These are phyloP conservation scores for Upupa epops DNA, from an alignment of 2,113 vertebrate species.

Conservation along the genomic window DNA sequence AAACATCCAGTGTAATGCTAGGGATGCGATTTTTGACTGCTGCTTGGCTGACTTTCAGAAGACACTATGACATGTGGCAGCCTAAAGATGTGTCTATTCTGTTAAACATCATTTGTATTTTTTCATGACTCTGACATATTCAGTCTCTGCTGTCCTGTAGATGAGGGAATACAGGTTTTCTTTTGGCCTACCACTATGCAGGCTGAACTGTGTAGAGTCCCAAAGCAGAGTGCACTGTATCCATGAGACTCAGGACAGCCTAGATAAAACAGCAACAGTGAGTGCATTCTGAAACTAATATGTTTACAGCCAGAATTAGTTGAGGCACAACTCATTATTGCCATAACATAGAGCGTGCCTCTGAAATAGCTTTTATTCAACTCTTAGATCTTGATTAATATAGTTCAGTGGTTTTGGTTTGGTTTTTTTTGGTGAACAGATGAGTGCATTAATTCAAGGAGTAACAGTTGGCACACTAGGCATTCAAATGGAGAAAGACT, in stretches of 20 bases:
- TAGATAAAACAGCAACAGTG: neutral
- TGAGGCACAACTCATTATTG: neutral
- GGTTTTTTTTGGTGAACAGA: neutral
- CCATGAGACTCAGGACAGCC: neutral
- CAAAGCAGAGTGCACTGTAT: neutral
- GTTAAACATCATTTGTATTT: slow-evolving; percentile 17
- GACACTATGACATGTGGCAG: neutral
- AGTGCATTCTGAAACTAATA: neutral
- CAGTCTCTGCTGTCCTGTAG: neutral
- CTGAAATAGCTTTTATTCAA: slow-evolving; percentile 2
- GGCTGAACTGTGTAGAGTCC: neutral
- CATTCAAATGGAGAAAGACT: neutral
- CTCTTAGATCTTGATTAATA: slow-evolving; percentile 14
- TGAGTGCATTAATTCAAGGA: slow-evolving; percentile 22
- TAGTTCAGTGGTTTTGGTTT: neutral
- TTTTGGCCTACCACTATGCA: neutral
- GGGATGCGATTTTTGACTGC: neutral
- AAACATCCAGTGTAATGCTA: neutral
- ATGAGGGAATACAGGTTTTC: neutral
- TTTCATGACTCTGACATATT: neutral
- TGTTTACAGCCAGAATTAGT: slow-evolving; percentile 1
- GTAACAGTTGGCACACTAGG: neutral
- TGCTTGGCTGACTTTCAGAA: slow-evolving; percentile 9
- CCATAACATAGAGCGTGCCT: neutral
- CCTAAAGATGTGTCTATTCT: neutral